These are phyloP conservation scores for Macropus fuliginosus DNA, from an alignment of 2,797 vertebrate genomes.

Conservation along the genomic window DNA sequence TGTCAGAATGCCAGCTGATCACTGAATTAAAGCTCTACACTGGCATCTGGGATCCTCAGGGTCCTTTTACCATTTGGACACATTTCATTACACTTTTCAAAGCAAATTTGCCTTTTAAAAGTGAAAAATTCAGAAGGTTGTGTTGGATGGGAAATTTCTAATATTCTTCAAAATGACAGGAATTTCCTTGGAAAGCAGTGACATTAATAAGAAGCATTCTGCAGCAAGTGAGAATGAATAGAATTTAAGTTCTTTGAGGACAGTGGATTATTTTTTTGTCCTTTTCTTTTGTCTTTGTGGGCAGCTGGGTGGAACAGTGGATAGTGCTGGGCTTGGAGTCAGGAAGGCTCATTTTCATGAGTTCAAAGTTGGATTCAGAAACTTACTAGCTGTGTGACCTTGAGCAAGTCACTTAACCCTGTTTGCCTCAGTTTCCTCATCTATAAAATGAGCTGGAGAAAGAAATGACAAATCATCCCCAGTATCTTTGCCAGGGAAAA, in stretches of 20 bases:
- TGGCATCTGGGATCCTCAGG: conserved; percentile 77
- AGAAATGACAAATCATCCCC: background rate
- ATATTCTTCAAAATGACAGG: conserved; percentile 72
- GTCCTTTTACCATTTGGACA: conserved; percentile 82
- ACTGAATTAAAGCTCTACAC: conserved; percentile 84
- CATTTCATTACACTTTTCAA: conserved; percentile 83
- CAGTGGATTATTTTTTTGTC: background rate
- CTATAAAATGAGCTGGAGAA: background rate
- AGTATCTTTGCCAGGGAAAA: background rate
- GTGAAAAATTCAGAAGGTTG: conserved; percentile 81
- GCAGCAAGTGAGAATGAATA: conserved; percentile 38
- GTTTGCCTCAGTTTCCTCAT: background rate
- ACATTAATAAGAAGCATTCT: conserved; percentile 69
- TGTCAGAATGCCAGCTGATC: conserved; percentile 85
- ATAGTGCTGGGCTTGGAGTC: background rate
- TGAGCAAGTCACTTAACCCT: background rate
- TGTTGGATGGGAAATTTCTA: conserved; percentile 79
- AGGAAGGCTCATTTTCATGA: background rate
- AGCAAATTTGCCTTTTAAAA: conserved; percentile 82
- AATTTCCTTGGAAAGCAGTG: conserved; percentile 76
- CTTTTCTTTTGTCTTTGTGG: background rate
- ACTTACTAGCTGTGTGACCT: background rate
- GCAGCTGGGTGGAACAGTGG: background rate
- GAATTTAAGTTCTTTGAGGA: background rate
- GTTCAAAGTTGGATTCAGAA: background rate